Evolutionary conservation across 2,888 invertebrate genomes (phyloP).

Genomic region (Drosophila maculinotata): DNA sequence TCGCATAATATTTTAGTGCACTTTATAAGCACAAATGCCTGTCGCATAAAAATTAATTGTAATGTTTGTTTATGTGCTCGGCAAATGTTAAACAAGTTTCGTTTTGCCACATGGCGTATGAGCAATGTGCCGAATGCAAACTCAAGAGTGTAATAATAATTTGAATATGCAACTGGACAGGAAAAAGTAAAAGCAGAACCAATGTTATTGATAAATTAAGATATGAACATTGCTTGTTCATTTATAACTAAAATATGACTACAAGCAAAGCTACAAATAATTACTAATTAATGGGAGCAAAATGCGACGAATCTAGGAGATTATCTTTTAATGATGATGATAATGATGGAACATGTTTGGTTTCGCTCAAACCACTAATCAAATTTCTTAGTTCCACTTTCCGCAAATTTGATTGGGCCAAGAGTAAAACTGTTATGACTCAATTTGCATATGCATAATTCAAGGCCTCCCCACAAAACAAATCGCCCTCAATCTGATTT

Average conservation of each 20-base stretch:
- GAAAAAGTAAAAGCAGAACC: constrained; percentile 27
- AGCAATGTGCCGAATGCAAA: constrained; percentile 33
- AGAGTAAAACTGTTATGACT: constrained; percentile 11
- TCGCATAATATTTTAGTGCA: constrained; percentile 70
- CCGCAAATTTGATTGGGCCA: constrained; percentile 10
- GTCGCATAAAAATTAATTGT: constrained; percentile 81
- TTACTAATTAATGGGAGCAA: background rate
- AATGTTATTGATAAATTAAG: constrained; percentile 13
- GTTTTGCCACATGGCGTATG: constrained; percentile 46
- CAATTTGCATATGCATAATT: constrained; percentile 33
- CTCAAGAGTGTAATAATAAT: constrained; percentile 20
- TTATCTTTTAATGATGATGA: background rate
- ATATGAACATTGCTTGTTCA: constrained; percentile 21
- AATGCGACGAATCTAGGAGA: background rate
- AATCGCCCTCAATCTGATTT: constrained; percentile 23
- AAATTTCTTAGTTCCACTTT: background rate
- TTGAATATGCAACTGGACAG: constrained; percentile 41
- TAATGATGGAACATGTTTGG: no score
- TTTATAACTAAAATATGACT: background rate
- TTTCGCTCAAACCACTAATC: background rate
- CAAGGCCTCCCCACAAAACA: constrained; percentile 6
- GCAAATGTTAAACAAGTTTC: constrained; percentile 60
- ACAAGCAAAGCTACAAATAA: background rate
- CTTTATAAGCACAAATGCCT: constrained; percentile 79
- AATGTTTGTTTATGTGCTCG: constrained; percentile 78